These are phyloP conservation scores for Conomelus anceps DNA, from an alignment of 2,888 invertebrate species.

Conservation along the genomic window DNA sequence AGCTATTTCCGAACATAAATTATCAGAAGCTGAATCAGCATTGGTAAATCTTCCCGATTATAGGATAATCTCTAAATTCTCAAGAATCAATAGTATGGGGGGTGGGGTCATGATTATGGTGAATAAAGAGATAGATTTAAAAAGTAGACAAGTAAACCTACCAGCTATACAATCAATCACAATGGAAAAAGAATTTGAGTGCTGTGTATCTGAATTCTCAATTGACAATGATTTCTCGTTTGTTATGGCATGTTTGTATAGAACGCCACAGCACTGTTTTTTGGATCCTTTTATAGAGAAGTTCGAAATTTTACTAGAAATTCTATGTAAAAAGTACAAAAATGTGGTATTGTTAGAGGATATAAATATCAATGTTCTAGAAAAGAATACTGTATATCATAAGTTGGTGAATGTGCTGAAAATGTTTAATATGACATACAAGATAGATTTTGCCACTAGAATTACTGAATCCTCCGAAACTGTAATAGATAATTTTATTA, in stretches of 20 bases:
- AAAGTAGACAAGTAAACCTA: not conserved
- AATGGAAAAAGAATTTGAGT: conserved; percentile 1
- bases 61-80: not conserved
- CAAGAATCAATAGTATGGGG: not conserved
- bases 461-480: not conserved
- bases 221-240: not conserved
- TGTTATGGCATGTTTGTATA: conserved; percentile 1
- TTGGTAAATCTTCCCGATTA: not conserved
- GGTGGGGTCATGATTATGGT: not conserved
- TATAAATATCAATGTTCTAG: conserved; percentile 4
- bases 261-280: conserved; percentile 2
- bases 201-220: not conserved
- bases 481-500: not conserved
- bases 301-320: conserved; percentile 2
- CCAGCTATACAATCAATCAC: not conserved
- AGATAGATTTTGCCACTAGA: not conserved
- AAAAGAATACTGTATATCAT: not conserved
- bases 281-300: not conserved
- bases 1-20: conserved; percentile 1
- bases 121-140: not conserved
- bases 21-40: not conserved
- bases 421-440: not conserved
- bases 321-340: not conserved
- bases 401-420: not conserved
- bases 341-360: not conserved